Evolutionary conservation across 1,140 invertebrate species (phyloP), one percentile per base, ranked within the genome.

Genomic region (Neodiprion pinetum): DNA sequence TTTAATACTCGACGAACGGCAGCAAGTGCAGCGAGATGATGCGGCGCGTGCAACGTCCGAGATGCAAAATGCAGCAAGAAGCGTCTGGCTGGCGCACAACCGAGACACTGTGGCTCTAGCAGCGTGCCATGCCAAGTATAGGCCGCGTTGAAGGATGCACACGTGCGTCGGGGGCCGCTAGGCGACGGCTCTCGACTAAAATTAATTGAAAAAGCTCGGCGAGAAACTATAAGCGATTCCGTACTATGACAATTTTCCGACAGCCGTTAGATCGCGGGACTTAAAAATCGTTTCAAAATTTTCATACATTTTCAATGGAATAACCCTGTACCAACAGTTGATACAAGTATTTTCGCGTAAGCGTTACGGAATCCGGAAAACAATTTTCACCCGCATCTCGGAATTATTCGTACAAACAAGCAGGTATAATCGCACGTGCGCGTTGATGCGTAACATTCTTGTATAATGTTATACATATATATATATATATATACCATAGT

Each of bases 91-190:
- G 53, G 53, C 53, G 11, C n/a, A 61, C 53, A 61, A 12, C 53
- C 53, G 53, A 61, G 53, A 61, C 53, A 61, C 53, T 61, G 53
- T 17, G 53, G 53, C 11, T 61, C 53, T 61, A 61, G 53, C 53
- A 7, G 4, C 5, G 53, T 61, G 53, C 53, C 79, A 81, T 79
- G 83, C 85, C 84, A 86, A 86, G 85, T 86, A 86, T 86, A 86
- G 85, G 84, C 80, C 79, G 76, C 73, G 71, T 69, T 23, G 72
- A 73, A 73, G 73, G 74, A 72, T 66, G 70, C 14, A 67, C 72
- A 74, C 76, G 72, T 67, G 74, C 67, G 72, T 49, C 28, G 28
- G 28, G 28, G 28, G 28, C 28, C 28, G 9, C 21, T 70, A 68
- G 50, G 2, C 61, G 67, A 69, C 21, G 50, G 14, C 66, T 17